Evolutionary conservation across 2,113 vertebrate genomes (phyloP).

Genomic region (Bos javanicus): DNA sequence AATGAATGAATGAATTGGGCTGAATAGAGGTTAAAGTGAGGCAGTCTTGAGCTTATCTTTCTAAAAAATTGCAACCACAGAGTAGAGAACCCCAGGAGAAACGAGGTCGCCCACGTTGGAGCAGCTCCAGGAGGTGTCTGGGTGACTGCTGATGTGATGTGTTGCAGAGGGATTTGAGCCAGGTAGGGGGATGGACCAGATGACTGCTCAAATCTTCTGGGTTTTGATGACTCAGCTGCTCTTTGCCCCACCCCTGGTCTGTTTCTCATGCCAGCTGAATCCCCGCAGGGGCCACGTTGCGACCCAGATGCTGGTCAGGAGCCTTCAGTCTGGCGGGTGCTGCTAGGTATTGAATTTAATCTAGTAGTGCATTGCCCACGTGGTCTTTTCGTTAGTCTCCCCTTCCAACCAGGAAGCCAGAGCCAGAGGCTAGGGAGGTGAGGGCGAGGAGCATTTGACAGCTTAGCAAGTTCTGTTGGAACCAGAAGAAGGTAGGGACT

Average conservation of each 20-base stretch:
- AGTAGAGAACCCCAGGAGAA: neutral
- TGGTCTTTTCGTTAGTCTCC: constrained; percentile 44
- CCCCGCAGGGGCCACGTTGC: neutral
- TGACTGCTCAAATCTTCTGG: neutral
- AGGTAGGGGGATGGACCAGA: neutral
- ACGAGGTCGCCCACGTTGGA: neutral
- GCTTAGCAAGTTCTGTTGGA: neutral
- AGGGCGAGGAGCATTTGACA: neutral
- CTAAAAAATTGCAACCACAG: neutral
- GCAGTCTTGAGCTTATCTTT: neutral
- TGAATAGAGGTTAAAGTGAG: neutral
- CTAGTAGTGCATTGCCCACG: neutral
- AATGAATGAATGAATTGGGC: neutral
- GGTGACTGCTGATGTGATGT: neutral
- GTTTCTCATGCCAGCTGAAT: neutral
- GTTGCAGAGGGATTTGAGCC: neutral
- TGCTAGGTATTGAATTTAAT: constrained; percentile 40
- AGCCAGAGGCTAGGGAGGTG: neutral
- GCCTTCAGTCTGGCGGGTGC: neutral
- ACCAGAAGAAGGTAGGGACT: neutral
- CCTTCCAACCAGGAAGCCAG: neutral
- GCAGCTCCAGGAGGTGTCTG: neutral
- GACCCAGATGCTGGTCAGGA: constrained; percentile 1
- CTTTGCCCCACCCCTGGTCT: neutral
- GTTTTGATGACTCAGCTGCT: neutral